phyloP scores from a whole-genome alignment of 2,797 vertebrate species.

The Anolis apletophallus region DNA sequence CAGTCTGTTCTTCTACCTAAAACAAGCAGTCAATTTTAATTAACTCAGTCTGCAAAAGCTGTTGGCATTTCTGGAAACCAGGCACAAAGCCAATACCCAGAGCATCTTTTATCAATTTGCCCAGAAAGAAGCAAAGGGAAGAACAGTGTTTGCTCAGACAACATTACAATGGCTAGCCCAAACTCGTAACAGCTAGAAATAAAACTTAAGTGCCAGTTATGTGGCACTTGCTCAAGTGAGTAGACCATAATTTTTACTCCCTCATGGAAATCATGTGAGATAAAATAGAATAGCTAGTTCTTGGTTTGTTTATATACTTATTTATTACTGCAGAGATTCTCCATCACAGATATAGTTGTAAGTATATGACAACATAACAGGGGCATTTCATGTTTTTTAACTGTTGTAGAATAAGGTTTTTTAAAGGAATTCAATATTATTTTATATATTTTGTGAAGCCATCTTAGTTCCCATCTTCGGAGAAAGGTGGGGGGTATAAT shows the following conservation, averaged over 20 bases:
- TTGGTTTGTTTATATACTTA: background rate
- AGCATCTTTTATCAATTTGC: constrained; percentile 75
- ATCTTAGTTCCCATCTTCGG: too few relatives aligned
- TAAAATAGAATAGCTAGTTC: background rate
- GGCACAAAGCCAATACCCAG: constrained; percentile 76
- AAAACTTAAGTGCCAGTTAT: constrained; percentile 64
- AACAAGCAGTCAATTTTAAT: constrained; percentile 85
- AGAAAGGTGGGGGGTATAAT: too few relatives aligned
- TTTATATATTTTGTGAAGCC: too few relatives aligned
- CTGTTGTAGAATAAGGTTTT: too few relatives aligned
- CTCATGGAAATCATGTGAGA: background rate
- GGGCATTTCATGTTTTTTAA: too few relatives aligned
- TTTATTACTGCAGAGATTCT: too few relatives aligned
- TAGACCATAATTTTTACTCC: background rate
- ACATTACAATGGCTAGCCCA: constrained; percentile 48
- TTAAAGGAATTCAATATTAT: too few relatives aligned
- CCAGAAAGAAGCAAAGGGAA: constrained; percentile 73
- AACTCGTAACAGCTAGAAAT: constrained; percentile 65
- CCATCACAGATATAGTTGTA: too few relatives aligned
- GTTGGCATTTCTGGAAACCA: constrained; percentile 75
- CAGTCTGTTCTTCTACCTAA: constrained; percentile 71
- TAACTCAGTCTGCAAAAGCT: constrained; percentile 75
- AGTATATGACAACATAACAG: too few relatives aligned
- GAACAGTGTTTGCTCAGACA: constrained; percentile 64
- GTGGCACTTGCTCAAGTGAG: background rate